phyloP scores from a whole-genome alignment of 1,140 invertebrate species.

The Dolichoris vasculosae region DNA sequence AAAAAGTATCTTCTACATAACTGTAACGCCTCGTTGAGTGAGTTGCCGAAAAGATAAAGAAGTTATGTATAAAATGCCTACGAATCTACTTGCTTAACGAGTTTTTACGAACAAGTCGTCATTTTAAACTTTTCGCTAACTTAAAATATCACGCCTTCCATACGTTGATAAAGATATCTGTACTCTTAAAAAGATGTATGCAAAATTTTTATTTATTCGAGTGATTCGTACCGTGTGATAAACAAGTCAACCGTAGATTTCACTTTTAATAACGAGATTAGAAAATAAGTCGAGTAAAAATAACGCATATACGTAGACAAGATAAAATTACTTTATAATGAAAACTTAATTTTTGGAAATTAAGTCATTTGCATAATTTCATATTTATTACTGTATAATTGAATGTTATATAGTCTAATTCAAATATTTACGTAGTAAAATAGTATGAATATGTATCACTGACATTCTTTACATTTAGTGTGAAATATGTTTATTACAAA shows the following conservation, averaged over 20 bases:
- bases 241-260: background rate
- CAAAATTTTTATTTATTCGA: background rate
- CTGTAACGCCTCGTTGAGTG: background rate
- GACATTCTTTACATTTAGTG: no score
- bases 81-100: conserved; percentile 8
- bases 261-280: background rate
- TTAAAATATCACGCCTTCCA: background rate
- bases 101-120: conserved; percentile 6
- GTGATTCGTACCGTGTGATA: background rate
- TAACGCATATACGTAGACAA: background rate
- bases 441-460: no score
- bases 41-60: conserved; percentile 23
- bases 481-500: no score
- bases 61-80: conserved; percentile 16
- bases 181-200: background rate
- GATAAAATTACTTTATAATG: no score
- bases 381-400: no score
- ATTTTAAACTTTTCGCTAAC: conserved; percentile 2
- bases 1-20: background rate
- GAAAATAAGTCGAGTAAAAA: background rate
- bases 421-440: no score
- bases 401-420: no score
- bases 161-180: background rate
- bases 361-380: no score
- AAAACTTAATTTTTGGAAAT: no score